phyloP scores from a whole-genome alignment of 1,140 invertebrate species.

The fruit fly (Drosophila melanogaster) region Release_6_plus_ISO1_MT NC_004354.4:2016001-2016500 shows the following conservation, averaged over 20 bases:
- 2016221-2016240: slow-evolving; percentile 30
- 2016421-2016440: slow-evolving; percentile 81
- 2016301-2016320: slow-evolving; percentile 15
- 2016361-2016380: neutral
- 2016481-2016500: slow-evolving; percentile 84
- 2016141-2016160: slow-evolving; percentile 61
- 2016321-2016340: neutral
- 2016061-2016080: slow-evolving; percentile 55
- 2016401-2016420: slow-evolving; percentile 73
- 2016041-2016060: slow-evolving; percentile 57
- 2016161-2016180: slow-evolving; percentile 62
- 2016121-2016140: slow-evolving; percentile 75
- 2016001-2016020: slow-evolving; percentile 56
- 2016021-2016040: slow-evolving; percentile 49
- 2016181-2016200: slow-evolving; percentile 60
- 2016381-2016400: slow-evolving; percentile 12
- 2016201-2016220: slow-evolving; percentile 16
- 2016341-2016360: neutral
- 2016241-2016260: slow-evolving; percentile 59
- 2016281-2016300: slow-evolving; percentile 13
- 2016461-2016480: slow-evolving; percentile 83
- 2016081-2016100: slow-evolving; percentile 63
- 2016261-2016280: slow-evolving; percentile 64
- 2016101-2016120: slow-evolving; percentile 79
- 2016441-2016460: slow-evolving; percentile 77